Conservation (phyloP, 2,888 invertebrate genomes). For the Troglohyphantes excavatus region DNA sequence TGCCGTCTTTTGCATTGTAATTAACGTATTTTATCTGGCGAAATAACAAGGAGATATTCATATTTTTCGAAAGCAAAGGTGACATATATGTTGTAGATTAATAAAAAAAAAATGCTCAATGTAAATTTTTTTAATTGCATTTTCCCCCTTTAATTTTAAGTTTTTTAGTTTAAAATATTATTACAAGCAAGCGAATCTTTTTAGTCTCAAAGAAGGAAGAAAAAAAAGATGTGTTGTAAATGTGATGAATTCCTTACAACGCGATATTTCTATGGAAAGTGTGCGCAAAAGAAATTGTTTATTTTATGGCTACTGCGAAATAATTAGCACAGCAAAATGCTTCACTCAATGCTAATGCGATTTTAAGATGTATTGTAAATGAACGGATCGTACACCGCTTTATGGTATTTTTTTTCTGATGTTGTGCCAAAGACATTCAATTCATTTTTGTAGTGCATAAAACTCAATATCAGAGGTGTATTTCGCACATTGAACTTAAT, state of each 20-base stretch:
- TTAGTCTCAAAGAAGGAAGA: neutral
- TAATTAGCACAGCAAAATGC: neutral
- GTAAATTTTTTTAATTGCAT: conserved; percentile 47
- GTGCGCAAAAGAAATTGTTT: conserved; percentile 1
- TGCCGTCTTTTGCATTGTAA: conserved; percentile 38
- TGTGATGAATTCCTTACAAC: conserved; percentile 16
- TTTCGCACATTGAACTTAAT: neutral
- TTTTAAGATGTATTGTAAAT: neutral
- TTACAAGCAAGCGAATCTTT: conserved; percentile 1
- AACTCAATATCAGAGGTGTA: conserved; percentile 32
- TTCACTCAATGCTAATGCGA: conserved; percentile 3
- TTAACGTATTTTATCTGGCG: conserved; percentile 19
- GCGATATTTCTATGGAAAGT: conserved; percentile 9
- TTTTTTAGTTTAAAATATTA: conserved; percentile 15
- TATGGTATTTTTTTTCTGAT: conserved; percentile 22
- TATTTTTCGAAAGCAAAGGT: conserved; percentile 32
- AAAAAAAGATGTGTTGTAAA: neutral
- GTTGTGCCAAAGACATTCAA: conserved; percentile 56
- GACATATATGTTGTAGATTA: conserved; percentile 30
- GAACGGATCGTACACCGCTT: neutral
- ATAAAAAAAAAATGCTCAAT: conserved; percentile 59
- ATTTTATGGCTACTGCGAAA: neutral
- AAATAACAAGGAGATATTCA: conserved; percentile 11
- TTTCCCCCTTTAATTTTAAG: neutral
- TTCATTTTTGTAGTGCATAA: conserved; percentile 40